These are phyloP conservation scores for Puma concolor DNA, from an alignment of 2,113 vertebrate species.

Conservation along the genomic window DNA sequence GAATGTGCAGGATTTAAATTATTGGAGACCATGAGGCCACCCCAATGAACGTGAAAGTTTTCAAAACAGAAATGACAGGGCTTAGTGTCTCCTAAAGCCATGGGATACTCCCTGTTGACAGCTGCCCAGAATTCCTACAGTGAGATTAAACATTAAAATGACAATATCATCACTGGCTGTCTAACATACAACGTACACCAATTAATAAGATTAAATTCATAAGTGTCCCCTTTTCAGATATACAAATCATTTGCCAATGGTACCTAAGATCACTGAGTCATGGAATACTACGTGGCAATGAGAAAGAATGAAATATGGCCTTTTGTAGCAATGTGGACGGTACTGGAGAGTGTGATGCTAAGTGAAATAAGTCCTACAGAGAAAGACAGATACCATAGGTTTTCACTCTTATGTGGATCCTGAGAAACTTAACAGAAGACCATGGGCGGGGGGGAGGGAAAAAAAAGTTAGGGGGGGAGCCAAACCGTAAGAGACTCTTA, in stretches of 20 bases:
- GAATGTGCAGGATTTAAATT: constrained; percentile 73
- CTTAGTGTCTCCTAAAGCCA: neutral
- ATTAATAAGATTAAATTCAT: neutral
- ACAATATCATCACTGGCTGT: neutral
- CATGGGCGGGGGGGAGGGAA: too few relatives aligned
- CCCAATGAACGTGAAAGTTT: constrained; percentile 50
- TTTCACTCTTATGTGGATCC: too few relatives aligned
- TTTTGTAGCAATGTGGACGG: too few relatives aligned
- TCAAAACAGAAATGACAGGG: constrained; percentile 59
- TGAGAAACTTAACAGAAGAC: too few relatives aligned
- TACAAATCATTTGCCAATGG: neutral
- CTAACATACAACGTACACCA: neutral
- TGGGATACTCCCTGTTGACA: neutral
- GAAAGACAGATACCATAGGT: too few relatives aligned
- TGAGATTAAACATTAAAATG: neutral
- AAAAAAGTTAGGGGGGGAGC: too few relatives aligned
- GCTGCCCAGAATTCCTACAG: neutral
- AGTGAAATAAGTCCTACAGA: too few relatives aligned
- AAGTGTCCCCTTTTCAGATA: neutral
- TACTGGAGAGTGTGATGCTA: too few relatives aligned
- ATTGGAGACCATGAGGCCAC: constrained; percentile 53
- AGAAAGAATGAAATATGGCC: too few relatives aligned
- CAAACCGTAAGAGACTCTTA: too few relatives aligned
- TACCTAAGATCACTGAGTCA: neutral
- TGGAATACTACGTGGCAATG: too few relatives aligned